phyloP scores from a whole-genome alignment of 2,888 invertebrate genomes.

The Eupithecia abbreviata region DNA sequence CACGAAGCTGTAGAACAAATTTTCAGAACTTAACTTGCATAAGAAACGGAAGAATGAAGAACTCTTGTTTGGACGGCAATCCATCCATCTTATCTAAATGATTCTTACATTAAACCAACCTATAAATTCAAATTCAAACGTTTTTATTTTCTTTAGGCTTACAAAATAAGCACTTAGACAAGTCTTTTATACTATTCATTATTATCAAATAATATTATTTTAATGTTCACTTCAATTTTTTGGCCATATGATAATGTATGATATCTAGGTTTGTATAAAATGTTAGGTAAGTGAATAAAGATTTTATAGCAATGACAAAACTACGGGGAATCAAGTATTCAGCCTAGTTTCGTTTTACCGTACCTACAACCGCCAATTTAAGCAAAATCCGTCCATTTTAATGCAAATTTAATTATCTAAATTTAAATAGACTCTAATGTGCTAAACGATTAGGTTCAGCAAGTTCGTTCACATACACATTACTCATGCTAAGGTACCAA shows the following conservation, averaged over 20 bases:
- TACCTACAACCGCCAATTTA: neutral
- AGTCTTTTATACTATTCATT: too few relatives aligned
- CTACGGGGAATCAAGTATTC: neutral
- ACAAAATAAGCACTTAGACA: too few relatives aligned
- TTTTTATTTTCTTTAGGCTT: too few relatives aligned
- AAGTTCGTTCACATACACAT: conserved; percentile 54
- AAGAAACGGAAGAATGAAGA: neutral
- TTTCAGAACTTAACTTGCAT: neutral
- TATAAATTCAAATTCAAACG: neutral
- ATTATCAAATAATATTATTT: too few relatives aligned
- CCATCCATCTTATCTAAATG: neutral
- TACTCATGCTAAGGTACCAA: conserved; percentile 44
- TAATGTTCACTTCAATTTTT: too few relatives aligned
- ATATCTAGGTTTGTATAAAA: neutral
- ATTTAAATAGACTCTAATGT: neutral
- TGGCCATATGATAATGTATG: neutral
- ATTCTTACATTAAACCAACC: neutral
- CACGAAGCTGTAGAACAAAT: neutral
- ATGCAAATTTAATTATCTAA: neutral
- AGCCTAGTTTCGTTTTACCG: neutral
- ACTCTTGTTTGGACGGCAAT: neutral
- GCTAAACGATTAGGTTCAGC: conserved; percentile 28
- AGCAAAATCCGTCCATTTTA: neutral
- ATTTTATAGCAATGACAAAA: neutral
- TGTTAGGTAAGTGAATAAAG: neutral